Conservation (phyloP, 2,888 invertebrate genomes). For the Tenthredo scrophulariae region DNA sequence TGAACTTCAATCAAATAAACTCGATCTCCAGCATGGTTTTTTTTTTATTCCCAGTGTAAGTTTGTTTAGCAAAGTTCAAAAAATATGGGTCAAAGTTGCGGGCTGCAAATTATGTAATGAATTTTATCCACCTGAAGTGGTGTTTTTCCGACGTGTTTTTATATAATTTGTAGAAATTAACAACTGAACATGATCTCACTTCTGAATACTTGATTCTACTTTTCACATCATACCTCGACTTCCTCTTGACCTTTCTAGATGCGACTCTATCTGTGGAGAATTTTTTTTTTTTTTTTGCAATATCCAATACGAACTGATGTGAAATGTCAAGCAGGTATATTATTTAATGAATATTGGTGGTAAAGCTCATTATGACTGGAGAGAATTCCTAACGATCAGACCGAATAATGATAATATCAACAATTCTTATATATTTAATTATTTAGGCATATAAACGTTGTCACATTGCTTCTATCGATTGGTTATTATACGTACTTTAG, state of each 20-base stretch:
- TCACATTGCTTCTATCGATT: neutral
- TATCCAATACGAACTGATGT: neutral
- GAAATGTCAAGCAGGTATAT: neutral
- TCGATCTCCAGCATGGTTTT: neutral
- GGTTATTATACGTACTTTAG: neutral
- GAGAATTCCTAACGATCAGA: neutral
- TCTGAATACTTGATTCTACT: neutral
- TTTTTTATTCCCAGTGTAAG: neutral
- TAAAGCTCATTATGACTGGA: neutral
- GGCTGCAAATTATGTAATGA: neutral
- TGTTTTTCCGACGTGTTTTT: neutral
- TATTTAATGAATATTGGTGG: neutral
- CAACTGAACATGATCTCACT: neutral
- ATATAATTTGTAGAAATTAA: neutral
- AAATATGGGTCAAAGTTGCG: neutral
- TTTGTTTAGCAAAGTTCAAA: neutral
- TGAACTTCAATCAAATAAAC: neutral
- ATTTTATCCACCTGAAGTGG: neutral
- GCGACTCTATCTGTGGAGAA: neutral
- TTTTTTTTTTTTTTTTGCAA: neutral
- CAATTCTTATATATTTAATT: neutral
- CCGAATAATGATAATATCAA: neutral
- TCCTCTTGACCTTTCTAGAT: neutral
- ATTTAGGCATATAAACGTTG: neutral
- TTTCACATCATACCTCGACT: neutral